Evolutionary conservation across 2,113 vertebrate species (phyloP).

Genomic region (Corvus hawaiiensis): DNA sequence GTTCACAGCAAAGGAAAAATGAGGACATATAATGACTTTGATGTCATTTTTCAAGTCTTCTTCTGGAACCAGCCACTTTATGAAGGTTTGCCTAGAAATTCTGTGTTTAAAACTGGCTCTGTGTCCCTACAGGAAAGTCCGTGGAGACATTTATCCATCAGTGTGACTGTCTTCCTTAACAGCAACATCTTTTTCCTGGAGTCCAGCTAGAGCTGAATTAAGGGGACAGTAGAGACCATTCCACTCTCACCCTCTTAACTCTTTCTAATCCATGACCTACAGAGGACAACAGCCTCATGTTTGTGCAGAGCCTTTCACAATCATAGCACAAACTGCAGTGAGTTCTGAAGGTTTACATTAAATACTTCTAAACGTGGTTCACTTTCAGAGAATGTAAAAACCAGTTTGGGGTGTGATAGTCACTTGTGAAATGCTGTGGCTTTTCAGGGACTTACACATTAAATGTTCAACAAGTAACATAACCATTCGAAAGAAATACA

Average conservation of each 20-base stretch:
- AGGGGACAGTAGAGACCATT: neutral
- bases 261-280: neutral
- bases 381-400: neutral
- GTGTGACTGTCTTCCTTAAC: neutral
- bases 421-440: neutral
- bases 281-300: neutral
- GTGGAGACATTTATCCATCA: neutral
- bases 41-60: neutral
- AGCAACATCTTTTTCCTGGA: neutral
- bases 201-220: neutral
- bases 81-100: neutral
- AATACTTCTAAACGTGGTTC: rapidly evolving
- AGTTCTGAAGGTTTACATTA: neutral
- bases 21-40: neutral
- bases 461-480: neutral
- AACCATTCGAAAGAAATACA: neutral
- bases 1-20: neutral
- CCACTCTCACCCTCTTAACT: neutral
- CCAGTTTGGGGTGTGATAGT: neutral
- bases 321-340: neutral
- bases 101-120: neutral
- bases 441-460: neutral
- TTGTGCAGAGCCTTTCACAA: neutral
- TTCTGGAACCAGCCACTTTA: neutral
- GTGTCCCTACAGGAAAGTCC: neutral